These are phyloP conservation scores for Nesidiocoris tenuis DNA, from an alignment of 2,888 invertebrate species.

Conservation along the genomic window DNA sequence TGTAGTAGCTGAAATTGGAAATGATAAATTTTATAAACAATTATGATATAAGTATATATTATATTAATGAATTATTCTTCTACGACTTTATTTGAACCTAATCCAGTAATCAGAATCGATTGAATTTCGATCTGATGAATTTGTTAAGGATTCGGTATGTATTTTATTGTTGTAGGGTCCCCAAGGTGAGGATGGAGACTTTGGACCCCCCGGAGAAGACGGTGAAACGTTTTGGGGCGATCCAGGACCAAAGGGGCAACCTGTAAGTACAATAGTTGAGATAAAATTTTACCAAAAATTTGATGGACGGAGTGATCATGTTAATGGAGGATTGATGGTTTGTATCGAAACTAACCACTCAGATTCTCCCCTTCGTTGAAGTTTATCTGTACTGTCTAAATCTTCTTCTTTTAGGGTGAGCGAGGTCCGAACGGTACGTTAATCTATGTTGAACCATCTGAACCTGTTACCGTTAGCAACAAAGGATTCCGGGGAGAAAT, in stretches of 20 bases:
- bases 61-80: too few species aligned
- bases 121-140: too few species aligned
- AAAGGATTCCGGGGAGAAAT: not conserved
- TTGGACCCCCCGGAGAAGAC: constrained; percentile 64
- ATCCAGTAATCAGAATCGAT: too few species aligned
- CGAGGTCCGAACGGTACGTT: not conserved
- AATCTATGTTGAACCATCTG: constrained; percentile 1
- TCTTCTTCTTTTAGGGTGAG: constrained; percentile 12
- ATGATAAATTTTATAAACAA: not conserved
- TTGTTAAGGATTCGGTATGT: too few species aligned
- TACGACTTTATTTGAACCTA: too few species aligned
- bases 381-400: too few species aligned
- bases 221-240: constrained; percentile 56
- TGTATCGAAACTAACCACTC: too few species aligned
- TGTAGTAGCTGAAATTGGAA: too few species aligned
- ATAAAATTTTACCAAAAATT: too few species aligned
- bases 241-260: constrained; percentile 49
- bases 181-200: constrained; percentile 46
- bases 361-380: too few species aligned
- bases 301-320: too few species aligned
- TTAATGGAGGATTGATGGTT: too few species aligned
- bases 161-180: constrained; percentile 48
- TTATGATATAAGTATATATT: not conserved
- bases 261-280: not conserved
- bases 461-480: not conserved